phyloP scores from a whole-genome alignment of 1,140 invertebrate genomes.

The Himalopsyche phryganea region DNA sequence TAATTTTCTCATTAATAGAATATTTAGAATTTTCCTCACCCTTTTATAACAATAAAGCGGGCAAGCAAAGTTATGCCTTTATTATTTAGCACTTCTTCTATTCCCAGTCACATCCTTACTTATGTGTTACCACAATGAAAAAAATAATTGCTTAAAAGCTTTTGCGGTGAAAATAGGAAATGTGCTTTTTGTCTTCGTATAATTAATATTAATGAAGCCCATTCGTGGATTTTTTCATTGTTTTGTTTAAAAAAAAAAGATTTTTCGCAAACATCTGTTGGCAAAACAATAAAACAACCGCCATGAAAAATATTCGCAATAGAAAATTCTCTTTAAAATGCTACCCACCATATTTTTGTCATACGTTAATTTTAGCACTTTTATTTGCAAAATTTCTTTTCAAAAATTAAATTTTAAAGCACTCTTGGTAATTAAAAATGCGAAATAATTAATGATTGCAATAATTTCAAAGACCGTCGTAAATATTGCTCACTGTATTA shows the following conservation, averaged over 20 bases:
- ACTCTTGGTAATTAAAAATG: no score
- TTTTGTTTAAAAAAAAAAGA: not conserved
- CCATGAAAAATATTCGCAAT: conserved; percentile 14
- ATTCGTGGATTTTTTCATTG: not conserved
- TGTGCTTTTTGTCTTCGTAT: conserved; percentile 27
- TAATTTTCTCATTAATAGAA: no score
- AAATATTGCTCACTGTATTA: no score
- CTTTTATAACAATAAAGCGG: no score
- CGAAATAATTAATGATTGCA: no score
- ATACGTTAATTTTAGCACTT: no score
- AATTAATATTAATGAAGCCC: conserved; percentile 32
- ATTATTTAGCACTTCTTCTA: not conserved
- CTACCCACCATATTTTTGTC: not conserved
- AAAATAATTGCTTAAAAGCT: conserved; percentile 28
- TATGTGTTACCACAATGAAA: conserved; percentile 19
- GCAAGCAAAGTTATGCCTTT: not conserved
- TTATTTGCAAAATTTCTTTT: no score
- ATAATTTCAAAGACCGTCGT: no score
- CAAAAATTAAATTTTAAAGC: no score
- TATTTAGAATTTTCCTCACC: no score
- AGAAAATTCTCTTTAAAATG: conserved; percentile 10
- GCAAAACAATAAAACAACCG: conserved; percentile 5
- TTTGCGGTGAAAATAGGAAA: conserved; percentile 26
- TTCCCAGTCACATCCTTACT: conserved; percentile 15
- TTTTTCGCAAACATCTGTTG: conserved; percentile 8